A percentile compares a stretch with the other conserved stretches of the same genome.
phyloP scores from a whole-genome alignment of 2,113 vertebrate genomes.

The Poeciliopsis occidentalis region DNA sequence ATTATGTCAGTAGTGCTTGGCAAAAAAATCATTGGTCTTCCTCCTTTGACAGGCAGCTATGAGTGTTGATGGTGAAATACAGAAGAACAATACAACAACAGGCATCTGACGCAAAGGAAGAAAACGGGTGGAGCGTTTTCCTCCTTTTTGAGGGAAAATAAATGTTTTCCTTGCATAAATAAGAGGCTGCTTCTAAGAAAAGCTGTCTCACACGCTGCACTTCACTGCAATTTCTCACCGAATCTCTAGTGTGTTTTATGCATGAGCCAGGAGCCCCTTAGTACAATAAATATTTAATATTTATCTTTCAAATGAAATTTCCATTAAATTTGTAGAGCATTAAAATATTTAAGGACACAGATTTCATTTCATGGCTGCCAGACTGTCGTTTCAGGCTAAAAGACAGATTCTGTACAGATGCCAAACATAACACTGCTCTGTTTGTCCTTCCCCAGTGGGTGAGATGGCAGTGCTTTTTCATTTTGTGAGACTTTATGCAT shows the following conservation, averaged over 20 bases:
- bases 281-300: conserved; percentile 79
- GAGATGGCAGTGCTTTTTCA: conserved; percentile 41
- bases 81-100: conserved; percentile 53
- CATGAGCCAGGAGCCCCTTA: conserved; percentile 70
- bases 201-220: conserved; percentile 37
- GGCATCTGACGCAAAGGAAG: conserved; percentile 61
- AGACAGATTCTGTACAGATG: conserved; percentile 37
- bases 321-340: conserved; percentile 72
- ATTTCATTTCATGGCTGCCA: conserved; percentile 61
- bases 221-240: conserved; percentile 44
- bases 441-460: conserved; percentile 53
- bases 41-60: conserved; percentile 38
- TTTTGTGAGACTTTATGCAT: conserved; percentile 22
- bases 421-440: conserved; percentile 63
- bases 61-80: conserved; percentile 29
- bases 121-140: conserved; percentile 67
- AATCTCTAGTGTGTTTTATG: conserved; percentile 73
- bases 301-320: conserved; percentile 78
- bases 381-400: conserved; percentile 47
- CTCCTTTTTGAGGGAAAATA: conserved; percentile 75
- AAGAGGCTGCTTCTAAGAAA: conserved; percentile 54
- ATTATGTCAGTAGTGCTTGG: conserved; percentile 10
- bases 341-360: conserved; percentile 76
- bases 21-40: conserved; percentile 31
- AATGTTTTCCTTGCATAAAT: conserved; percentile 69